Percentiles rank a stretch among this genome's conserved stretches.
Evolutionary conservation across 2,113 vertebrate species (phyloP).

Genomic region (Pseudolaguvia tuberculata): DNA sequence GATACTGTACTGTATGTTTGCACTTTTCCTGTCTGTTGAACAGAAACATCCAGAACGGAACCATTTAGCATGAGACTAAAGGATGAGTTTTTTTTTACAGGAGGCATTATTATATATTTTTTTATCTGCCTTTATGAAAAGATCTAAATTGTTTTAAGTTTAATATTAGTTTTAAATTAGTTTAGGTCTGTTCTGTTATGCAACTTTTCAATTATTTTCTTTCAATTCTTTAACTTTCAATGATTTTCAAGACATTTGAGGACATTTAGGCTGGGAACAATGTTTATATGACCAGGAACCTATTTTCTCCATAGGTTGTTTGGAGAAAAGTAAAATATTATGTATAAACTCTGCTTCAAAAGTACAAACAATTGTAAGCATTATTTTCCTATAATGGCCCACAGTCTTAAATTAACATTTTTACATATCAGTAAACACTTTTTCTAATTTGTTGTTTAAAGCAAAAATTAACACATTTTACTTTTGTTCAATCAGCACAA

Average conservation of each 20-base stretch:
- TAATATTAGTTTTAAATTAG: not conserved
- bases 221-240: too few relatives aligned
- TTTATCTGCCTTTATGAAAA: too few relatives aligned
- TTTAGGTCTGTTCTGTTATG: too few relatives aligned
- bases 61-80: not conserved
- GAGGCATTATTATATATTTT: not conserved
- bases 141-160: too few relatives aligned
- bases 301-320: not conserved
- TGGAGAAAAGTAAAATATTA: not conserved
- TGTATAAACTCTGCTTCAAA: not conserved
- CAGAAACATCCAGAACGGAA: not conserved
- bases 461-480: not conserved
- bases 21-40: not conserved
- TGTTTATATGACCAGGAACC: too few relatives aligned
- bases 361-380: not conserved
- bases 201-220: too few relatives aligned
- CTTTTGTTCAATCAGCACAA: not conserved
- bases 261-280: not conserved
- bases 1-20: too few relatives aligned
- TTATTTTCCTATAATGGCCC: not conserved
- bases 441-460: not conserved
- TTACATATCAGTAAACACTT: not conserved
- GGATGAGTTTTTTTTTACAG: not conserved
- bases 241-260: not conserved
- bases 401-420: not conserved